phyloP scores from a whole-genome alignment of 2,888 invertebrate species.

The Cryptus armator region DNA sequence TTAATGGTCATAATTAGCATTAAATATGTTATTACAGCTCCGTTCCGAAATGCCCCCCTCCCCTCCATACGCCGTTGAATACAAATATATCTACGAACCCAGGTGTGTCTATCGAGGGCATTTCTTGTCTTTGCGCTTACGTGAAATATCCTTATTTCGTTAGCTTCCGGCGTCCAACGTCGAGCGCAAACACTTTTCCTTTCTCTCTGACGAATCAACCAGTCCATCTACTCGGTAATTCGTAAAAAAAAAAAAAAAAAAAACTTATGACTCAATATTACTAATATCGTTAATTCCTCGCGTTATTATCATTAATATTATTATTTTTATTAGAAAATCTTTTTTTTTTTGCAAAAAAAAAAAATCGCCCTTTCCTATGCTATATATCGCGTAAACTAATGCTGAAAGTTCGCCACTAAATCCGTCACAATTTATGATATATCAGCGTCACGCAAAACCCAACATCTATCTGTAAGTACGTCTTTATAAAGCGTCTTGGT shows the following conservation, averaged over 20 bases:
- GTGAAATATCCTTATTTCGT: slow-evolving; percentile 41
- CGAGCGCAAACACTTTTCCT: slow-evolving; percentile 20
- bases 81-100: slow-evolving; percentile 62
- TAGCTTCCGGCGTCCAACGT: slow-evolving; percentile 34
- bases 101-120: slow-evolving; percentile 69
- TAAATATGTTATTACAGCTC: slow-evolving; percentile 74
- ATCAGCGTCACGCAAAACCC: slow-evolving; percentile 38
- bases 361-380: background rate
- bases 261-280: background rate
- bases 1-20: slow-evolving; percentile 78
- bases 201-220: slow-evolving; percentile 2
- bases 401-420: background rate
- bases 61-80: slow-evolving; percentile 18
- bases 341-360: background rate
- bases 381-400: background rate
- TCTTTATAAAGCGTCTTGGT: slow-evolving; percentile 79
- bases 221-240: slow-evolving; percentile 12
- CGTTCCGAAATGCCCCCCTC: slow-evolving; percentile 11
- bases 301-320: too few species aligned
- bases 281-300: too few species aligned
- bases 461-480: slow-evolving; percentile 71
- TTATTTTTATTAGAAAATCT: too few species aligned
- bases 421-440: slow-evolving; percentile 21
- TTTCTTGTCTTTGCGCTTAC: background rate
- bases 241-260: background rate